Evolutionary conservation across 2,888 invertebrate species (phyloP).

Genomic region (Chorisops tibialis): DNA sequence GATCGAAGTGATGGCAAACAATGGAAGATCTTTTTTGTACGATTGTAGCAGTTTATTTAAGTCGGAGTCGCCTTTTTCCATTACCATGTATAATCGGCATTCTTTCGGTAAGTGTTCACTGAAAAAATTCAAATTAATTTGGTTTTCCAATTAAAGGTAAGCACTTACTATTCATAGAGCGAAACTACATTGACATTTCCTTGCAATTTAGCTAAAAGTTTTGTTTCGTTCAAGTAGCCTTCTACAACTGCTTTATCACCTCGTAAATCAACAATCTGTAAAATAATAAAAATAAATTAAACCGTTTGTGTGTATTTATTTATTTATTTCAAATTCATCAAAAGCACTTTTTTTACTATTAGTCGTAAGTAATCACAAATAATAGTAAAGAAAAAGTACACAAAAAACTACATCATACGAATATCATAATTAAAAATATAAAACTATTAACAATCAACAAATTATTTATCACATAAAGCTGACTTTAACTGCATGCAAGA

Average conservation of each 20-base stretch:
- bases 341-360: too few species aligned
- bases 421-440: too few species aligned
- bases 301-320: too few species aligned
- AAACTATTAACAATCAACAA: too few species aligned
- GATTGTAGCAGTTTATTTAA: conserved; percentile 71
- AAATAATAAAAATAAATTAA: too few species aligned
- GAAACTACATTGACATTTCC: conserved; percentile 77
- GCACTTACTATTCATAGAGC: conserved; percentile 81
- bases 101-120: conserved; percentile 69
- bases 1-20: conserved; percentile 79
- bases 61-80: conserved; percentile 93
- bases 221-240: conserved; percentile 87
- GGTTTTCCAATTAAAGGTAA: not conserved
- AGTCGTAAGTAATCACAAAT: too few species aligned
- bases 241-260: conserved; percentile 68
- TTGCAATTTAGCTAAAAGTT: conserved; percentile 75
- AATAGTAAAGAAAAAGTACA: too few species aligned
- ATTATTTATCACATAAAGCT: too few species aligned
- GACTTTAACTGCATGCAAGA: too few species aligned
- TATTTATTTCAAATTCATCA: too few species aligned
- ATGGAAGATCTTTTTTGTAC: conserved; percentile 60
- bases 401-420: too few species aligned
- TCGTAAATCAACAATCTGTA: conserved; percentile 79
- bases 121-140: not conserved
- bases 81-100: conserved; percentile 73